phyloP scores from a whole-genome alignment of 1,140 invertebrate species.

The Ceratina calcarata region DNA sequence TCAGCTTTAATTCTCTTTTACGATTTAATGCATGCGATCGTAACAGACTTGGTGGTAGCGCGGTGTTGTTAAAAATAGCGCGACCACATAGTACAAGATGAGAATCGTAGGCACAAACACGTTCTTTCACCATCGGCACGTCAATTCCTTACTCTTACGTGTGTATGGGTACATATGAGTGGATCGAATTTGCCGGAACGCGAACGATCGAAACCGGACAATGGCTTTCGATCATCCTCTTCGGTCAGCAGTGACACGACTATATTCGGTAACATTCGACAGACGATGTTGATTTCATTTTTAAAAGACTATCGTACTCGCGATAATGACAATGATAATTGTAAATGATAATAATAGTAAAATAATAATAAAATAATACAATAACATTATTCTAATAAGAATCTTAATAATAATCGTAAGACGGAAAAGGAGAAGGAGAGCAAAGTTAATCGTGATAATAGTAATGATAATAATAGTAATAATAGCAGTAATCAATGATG shows the following conservation, averaged over 20 bases:
- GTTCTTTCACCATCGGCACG: constrained; percentile 62
- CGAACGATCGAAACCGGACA: constrained; percentile 24
- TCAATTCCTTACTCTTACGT: constrained; percentile 58
- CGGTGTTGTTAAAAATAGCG: constrained; percentile 36
- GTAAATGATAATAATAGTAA: constrained; percentile 56
- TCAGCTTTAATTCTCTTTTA: constrained; percentile 53
- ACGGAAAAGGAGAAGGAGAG: constrained; percentile 47
- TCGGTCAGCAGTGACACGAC: constrained; percentile 50
- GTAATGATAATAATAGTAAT: constrained; percentile 60
- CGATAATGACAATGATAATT: constrained; percentile 56
- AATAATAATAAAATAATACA: constrained; percentile 52
- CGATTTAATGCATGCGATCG: constrained; percentile 49
- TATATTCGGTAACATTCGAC: constrained; percentile 48
- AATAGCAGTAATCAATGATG: constrained; percentile 54
- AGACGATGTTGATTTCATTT: constrained; percentile 36
- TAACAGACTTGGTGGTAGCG: constrained; percentile 26
- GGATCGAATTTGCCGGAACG: constrained; percentile 17
- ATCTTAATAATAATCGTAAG: constrained; percentile 46
- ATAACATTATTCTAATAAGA: constrained; percentile 55
- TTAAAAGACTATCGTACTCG: constrained; percentile 35
- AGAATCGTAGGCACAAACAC: constrained; percentile 65
- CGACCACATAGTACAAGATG: constrained; percentile 43
- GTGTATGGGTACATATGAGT: constrained; percentile 4
- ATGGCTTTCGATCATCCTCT: background rate
- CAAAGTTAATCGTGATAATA: constrained; percentile 63